These are phyloP conservation scores for Oryzias sinensis DNA, from an alignment of 2,797 vertebrate genomes.

Conservation along the genomic window DNA sequence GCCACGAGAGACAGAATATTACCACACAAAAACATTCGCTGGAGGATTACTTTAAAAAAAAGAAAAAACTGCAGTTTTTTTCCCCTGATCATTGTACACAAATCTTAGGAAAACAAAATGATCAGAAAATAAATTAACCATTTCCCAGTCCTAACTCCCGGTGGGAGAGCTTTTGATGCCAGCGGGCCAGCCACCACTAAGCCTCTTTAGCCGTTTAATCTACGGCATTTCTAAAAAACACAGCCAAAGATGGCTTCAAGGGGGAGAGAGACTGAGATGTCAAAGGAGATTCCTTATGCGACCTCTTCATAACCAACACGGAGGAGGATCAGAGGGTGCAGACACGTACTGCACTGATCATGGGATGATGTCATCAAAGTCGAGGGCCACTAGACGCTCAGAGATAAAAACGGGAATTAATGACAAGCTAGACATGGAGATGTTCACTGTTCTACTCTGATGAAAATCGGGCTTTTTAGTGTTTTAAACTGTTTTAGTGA, in stretches of 20 bases:
- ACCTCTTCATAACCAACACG: constrained; percentile 53
- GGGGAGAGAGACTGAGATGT: constrained; percentile 47
- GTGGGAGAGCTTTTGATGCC: constrained; percentile 59
- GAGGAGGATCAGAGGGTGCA: constrained; percentile 38
- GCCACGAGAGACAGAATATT: constrained; percentile 11
- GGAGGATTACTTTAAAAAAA: not conserved
- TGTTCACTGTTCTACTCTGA: no score
- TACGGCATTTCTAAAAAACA: constrained; percentile 61
- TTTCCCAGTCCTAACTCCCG: constrained; percentile 35
- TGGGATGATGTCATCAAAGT: constrained; percentile 57
- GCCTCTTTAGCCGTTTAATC: constrained; percentile 75
- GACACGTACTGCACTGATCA: constrained; percentile 50
- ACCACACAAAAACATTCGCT: constrained; percentile 4
- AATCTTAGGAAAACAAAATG: constrained; percentile 12
- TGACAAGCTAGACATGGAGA: constrained; percentile 6
- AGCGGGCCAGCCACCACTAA: constrained; percentile 66
- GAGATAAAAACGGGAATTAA: constrained; percentile 31
- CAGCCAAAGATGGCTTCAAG: constrained; percentile 54
- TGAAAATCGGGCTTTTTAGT: no score
- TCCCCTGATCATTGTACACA: constrained; percentile 1
- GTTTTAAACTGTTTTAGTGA: no score
- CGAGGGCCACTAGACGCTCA: constrained; percentile 22
- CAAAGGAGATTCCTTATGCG: constrained; percentile 42
- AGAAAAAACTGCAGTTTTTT: not conserved
- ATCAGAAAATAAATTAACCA: constrained; percentile 31